Evolutionary conservation across 2,888 invertebrate genomes (phyloP), one percentile per base, ranked within the genome.

Genomic region (Xestia ashworthii): DNA sequence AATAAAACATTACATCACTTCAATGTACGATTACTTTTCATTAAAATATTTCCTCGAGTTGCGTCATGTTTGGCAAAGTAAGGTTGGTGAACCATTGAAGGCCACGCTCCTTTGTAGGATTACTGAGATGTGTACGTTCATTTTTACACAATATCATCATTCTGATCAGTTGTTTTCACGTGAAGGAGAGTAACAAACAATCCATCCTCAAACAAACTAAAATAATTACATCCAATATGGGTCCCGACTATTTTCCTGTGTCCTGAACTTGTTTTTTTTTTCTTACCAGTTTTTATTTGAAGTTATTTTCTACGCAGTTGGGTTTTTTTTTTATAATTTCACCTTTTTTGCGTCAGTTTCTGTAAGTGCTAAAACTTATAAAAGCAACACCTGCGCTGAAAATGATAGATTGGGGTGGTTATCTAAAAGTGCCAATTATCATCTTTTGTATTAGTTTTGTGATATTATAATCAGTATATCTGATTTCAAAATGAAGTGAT

Each of bases 401-500:
- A 19, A 32, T 62, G 50, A 62, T 25, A 32, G n/a, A 76, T 53
- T 19, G 32, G 3, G 0, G n/a, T n/a, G 8, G 22, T 60, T 74
- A 74, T 74, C 22, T 48, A 19, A 22, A 12, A 62, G 5, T 50
- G 48, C 41, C 16, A 50, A 16, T 50, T 44, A 60, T 41, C 12
- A 16, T n/a, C n/a, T 25, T 60, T 50, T 12, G 46, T 25, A 4
- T 77, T n/a, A 62, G 14, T n/a, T 25, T 5, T 64, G 53, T n/a
- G 32, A n/a, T 76, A 25, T 78, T 38, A 53, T 46, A 38, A 55
- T 64, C 44, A 38, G n/a, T 53, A n/a, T n/a, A n/a, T n/a, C 19
- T n/a, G 38, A 6, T 32, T 77, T 32, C 25, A 76, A 44, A 75
- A 32, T 64, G 3, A 64, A 64, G 46, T 64, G 65, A 25, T 53